A percentile compares a stretch with the other conserved stretches of the same genome.
These are phyloP conservation scores for Synanthedon tipuliformis DNA, from an alignment of 2,888 invertebrate species.

Conservation along the genomic window DNA sequence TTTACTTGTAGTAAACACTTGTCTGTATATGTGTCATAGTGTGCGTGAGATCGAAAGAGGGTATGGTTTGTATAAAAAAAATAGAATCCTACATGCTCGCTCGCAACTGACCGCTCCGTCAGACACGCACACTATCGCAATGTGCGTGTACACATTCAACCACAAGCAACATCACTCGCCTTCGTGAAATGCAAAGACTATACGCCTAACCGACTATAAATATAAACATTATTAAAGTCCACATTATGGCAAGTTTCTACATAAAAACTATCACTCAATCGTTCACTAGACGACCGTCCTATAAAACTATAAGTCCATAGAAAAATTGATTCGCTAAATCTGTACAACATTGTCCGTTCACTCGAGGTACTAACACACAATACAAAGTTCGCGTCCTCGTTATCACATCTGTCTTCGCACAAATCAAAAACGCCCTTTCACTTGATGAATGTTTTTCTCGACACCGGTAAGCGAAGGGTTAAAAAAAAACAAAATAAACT, in stretches of 20 bases:
- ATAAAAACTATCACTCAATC: slow-evolving; percentile 48
- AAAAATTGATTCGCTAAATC: slow-evolving; percentile 56
- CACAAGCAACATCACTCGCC: too few relatives aligned
- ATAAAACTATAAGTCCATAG: slow-evolving; percentile 55
- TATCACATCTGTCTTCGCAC: not conserved
- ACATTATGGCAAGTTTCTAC: slow-evolving; percentile 68
- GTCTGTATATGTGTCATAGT: too few relatives aligned
- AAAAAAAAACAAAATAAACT: too few relatives aligned
- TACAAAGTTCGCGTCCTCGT: not conserved
- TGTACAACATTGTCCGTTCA: slow-evolving; percentile 36
- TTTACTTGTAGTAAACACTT: too few relatives aligned
- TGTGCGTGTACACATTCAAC: too few relatives aligned
- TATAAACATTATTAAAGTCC: slow-evolving; percentile 52
- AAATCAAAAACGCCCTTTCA: not conserved
- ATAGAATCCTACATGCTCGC: too few relatives aligned
- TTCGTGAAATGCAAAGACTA: too few relatives aligned
- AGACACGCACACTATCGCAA: too few relatives aligned
- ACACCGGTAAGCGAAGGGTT: too few relatives aligned
- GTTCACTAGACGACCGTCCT: slow-evolving; percentile 40
- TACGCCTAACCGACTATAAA: slow-evolving; percentile 29
- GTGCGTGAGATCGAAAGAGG: too few relatives aligned
- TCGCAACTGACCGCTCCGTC: too few relatives aligned
- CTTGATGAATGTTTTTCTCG: not conserved
- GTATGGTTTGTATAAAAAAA: too few relatives aligned
- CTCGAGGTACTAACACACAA: slow-evolving; percentile 7